Evolutionary conservation across 2,113 vertebrate species (phyloP).

Genomic region (Lontra canadensis): DNA sequence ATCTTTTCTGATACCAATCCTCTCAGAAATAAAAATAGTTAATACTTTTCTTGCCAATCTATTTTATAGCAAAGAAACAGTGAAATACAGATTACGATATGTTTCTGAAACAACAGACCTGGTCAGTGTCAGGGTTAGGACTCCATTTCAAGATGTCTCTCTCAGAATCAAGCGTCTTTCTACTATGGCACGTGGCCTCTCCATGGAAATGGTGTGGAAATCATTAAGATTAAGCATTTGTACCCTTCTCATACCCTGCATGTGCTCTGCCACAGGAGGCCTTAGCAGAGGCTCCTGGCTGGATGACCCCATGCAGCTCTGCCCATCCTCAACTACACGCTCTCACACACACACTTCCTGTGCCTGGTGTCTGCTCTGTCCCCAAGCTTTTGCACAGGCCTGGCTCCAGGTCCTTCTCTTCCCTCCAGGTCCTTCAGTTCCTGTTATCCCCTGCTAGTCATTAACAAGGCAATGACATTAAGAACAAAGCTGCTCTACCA

Average conservation of each 20-base stretch:
- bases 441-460: neutral
- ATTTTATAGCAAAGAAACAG: neutral
- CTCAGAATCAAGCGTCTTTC: neutral
- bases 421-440: neutral
- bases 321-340: neutral
- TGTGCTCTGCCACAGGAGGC: neutral
- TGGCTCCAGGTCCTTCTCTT: neutral
- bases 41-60: neutral
- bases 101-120: neutral
- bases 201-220: neutral
- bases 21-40: neutral
- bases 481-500: neutral
- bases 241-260: neutral
- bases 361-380: neutral
- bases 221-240: neutral
- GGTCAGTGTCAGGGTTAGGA: neutral
- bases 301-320: neutral
- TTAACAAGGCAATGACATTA: neutral
- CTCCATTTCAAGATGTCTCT: neutral
- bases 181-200: neutral
- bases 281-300: neutral
- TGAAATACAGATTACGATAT: neutral
- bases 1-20: neutral
- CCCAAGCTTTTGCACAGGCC: neutral
- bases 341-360: rapidly evolving